Base-by-base conservation (phyloP, 2,888 invertebrate species). In the Odontothrips loti region DNA sequence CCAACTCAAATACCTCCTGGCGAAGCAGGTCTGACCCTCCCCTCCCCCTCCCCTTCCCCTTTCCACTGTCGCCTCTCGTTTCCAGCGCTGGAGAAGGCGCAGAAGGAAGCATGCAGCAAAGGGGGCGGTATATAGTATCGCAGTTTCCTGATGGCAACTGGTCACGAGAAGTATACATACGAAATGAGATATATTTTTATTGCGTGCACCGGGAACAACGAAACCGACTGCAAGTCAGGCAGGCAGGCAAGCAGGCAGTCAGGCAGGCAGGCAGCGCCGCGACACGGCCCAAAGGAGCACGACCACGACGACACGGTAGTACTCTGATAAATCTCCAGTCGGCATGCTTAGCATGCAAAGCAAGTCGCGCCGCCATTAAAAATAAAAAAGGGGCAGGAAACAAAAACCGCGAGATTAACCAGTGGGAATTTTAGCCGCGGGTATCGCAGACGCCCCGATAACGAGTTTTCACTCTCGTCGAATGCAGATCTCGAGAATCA, bases 171-270 rank as follows among this genome's bases (percentile, higher is more conserved):
- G 68, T 75, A 27, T 75, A 75, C 68, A 75, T 75, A 75, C 10
- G 23, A 75, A 75, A 75, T 27, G 68, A 75, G 68, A 75, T 75
- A 75, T 75, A 75, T 75, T 75, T 75, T 75, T 75, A 27, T 75
- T 75, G 68, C 68, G 68, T 75, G 68, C 68, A 27, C 68, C 27
- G 34, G 34, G 6, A 43, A 43, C 34, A 43, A 43, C 34, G 34
- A 6, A 2, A 43, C 34, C 34, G 34, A 43, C 34, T 58, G 58
- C 58, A 58, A 17, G 51, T n/a, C n/a, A n/a, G n/a, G n/a, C n/a
- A n/a, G n/a, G 34, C 34, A 43, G 34, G 34, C n/a, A n/a, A 43
- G 34, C 34, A 43, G 34, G 34, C 34, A 43, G 34, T 4, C 3
- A 43, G 34, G 34, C 34, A 43, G 34, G 34, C 34, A 6, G 58